Base-by-base conservation (phyloP, 2,888 invertebrate species). In the Peribatodes rhomboidaria region DNA sequence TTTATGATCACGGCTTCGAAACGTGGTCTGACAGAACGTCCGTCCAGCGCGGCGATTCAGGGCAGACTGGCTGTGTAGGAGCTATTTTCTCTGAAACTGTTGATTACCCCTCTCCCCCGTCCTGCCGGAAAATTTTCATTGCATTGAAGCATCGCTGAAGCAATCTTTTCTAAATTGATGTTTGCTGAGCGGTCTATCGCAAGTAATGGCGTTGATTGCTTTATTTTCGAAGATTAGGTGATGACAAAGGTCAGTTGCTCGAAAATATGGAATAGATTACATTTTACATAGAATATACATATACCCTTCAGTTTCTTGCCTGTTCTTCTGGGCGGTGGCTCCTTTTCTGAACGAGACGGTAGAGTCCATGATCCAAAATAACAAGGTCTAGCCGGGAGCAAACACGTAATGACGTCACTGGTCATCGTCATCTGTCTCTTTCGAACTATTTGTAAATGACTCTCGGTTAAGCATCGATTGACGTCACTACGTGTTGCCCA, bases 81-180 rank as follows among this genome's bases (percentile, higher is more conserved):
- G 56, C 35, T 27, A 59, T 60, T 65, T 56, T 44, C 60, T 60
- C 16, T 46, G 56, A 61, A 60, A 65, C 65, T 65, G 65, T 65
- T 65, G 65, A 65, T 65, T 60, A 22, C 49, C 41, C 60, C 56
- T 20, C 22, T 44, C 41, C 35, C 22, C 10, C 50, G 35, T 22
- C 53, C 47, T 50, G 53, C 47, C 46, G 65, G 65, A 65, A 65
- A 65, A 61, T 60, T 65, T 65, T 61, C 60, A 61, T 56, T 61
- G 65, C 65, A 65, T 33, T 22, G 47, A 42, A 35, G 14, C 59
- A 49, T 60, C 65, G 60, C 39, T 22, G 47, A 42, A 35, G 14
- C 59, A 49, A 50, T 55, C 57, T 33, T 54, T 50, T 46, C 44
- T n/a, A 37, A 52, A 57, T 57, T 49, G 61, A 41, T 55, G 55